Evolutionary conservation across 2,888 invertebrate species (phyloP).

Genomic region (Drosophila siamana): DNA sequence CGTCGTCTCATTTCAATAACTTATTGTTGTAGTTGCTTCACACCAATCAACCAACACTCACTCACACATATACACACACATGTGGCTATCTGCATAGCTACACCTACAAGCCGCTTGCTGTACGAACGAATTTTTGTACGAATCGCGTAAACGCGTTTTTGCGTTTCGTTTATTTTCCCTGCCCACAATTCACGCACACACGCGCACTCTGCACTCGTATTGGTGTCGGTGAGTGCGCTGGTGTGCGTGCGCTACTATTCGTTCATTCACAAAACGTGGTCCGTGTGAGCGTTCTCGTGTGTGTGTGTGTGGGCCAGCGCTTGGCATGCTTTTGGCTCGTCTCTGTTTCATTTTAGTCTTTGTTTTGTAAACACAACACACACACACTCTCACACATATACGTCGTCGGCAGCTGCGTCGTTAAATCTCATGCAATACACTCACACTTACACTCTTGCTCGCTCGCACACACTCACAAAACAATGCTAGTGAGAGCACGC

Average conservation of each 20-base stretch:
- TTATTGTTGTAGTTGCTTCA: constrained; percentile 76
- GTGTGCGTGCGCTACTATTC: constrained; percentile 76
- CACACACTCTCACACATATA: constrained; percentile 21
- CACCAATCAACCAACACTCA: constrained; percentile 59
- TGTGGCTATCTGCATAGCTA: constrained; percentile 59
- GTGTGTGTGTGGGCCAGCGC: constrained; percentile 33
- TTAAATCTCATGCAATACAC: constrained; percentile 36
- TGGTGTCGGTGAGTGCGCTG: constrained; percentile 31
- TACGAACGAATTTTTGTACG: constrained; percentile 78
- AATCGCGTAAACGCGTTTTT: constrained; percentile 85
- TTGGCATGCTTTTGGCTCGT: constrained; percentile 75
- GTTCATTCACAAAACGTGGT: constrained; percentile 80
- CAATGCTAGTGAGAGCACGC: constrained; percentile 41
- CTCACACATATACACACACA: constrained; percentile 20
- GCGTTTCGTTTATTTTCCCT: constrained; percentile 84
- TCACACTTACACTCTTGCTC: not conserved
- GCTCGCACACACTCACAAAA: constrained; percentile 20
- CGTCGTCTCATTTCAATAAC: constrained; percentile 79
- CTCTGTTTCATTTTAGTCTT: constrained; percentile 64
- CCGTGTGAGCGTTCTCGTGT: constrained; percentile 24
- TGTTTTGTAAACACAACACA: constrained; percentile 78
- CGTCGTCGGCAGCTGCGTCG: constrained; percentile 67
- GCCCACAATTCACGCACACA: constrained; percentile 83
- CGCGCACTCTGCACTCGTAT: constrained; percentile 17
- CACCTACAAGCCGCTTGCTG: constrained; percentile 65